A percentile compares a stretch with the other conserved stretches of the same genome.
Evolutionary conservation across 2,113 vertebrate species (phyloP).

Genomic region (Syngnathus scovelli): DNA sequence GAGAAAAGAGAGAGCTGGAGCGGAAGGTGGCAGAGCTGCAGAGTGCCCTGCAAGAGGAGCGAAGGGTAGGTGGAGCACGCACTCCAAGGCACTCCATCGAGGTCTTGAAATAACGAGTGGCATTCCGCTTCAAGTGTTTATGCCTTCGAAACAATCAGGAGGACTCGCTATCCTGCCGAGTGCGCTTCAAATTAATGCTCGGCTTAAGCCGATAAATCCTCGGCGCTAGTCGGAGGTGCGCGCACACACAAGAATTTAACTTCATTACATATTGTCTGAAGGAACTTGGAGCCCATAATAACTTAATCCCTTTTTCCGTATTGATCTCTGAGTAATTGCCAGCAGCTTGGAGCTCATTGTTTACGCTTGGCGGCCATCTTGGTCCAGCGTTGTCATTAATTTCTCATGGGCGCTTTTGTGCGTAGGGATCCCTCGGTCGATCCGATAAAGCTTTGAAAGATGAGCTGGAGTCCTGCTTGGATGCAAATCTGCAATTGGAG

Average conservation of each 20-base stretch:
- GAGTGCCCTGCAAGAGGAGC: conserved; percentile 68
- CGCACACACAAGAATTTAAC: conserved; percentile 33
- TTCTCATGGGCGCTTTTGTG: conserved; percentile 41
- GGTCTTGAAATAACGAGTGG: conserved; percentile 15
- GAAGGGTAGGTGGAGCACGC: conserved; percentile 61
- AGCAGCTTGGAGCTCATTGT: conserved; percentile 29
- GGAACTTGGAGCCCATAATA: conserved; percentile 47
- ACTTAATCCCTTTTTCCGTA: conserved; percentile 47
- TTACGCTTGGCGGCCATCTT: conserved; percentile 26
- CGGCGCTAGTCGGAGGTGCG: conserved; percentile 34
- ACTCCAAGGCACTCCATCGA: conserved; percentile 17
- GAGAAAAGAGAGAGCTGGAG: conserved; percentile 68
- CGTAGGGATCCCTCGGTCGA: conserved; percentile 57
- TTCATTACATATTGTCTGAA: conserved; percentile 47
- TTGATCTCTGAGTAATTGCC: conserved; percentile 35
- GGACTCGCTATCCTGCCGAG: conserved; percentile 24
- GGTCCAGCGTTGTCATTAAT: conserved; percentile 52
- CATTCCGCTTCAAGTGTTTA: conserved; percentile 12
- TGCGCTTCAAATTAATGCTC: conserved; percentile 53
- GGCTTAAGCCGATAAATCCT: conserved; percentile 56
- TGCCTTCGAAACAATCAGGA: conserved; percentile 32
- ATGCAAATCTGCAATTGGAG: conserved; percentile 75
- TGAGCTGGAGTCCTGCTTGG: conserved; percentile 74
- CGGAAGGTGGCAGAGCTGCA: conserved; percentile 74
- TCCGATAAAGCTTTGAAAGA: conserved; percentile 65